Base-by-base conservation (phyloP, 2,113 vertebrate species). In the Macheiramphus alcinus region DNA sequence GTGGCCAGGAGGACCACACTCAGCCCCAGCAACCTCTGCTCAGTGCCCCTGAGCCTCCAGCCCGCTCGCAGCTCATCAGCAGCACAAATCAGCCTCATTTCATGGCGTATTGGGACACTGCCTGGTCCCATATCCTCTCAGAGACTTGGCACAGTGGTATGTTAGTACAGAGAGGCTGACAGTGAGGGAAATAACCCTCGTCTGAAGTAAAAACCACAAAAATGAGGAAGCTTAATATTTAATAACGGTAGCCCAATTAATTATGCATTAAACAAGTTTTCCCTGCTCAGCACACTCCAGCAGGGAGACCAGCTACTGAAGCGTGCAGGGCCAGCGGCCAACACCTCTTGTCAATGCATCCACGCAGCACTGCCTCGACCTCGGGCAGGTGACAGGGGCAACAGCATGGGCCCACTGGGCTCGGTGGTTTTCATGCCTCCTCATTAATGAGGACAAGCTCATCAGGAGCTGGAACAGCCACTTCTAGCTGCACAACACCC, bases 201-300 rank as follows among this genome's bases (percentile, higher is more conserved):
- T 95, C 93, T 96, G 88, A 95, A 97, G 83, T 62, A 75, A 90
- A 94, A 95, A 2, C 80, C 82, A 91, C 74, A 63, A 93, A 93
- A 95, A 88, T 25, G 88, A 96, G 90, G 93, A 85, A 92, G 61
- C 88, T 97, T 96, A 97, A 98, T 96, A 97, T 96, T 97, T 97
- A 97, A 96, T 96, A 97, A 97, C 80, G 88, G 81, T 58, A 96
- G 95, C 56, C 26, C 58, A 87, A 97, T 97, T 97, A 97, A 97
- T 97, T 95, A 97, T 96, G 96, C 84, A 97, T 96, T 94, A 94
- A 96, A 95, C 95, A 95, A 96, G 93, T 88, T 85, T 63, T 97
- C 95, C 81, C 84, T 87, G 87, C 87, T 94, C 86, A 94, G 91
- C 80, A 78, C 42, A n/a, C 94, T 80, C 92, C 90, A 86, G 56